Conservation (phyloP, 2,888 invertebrate species). For the Onchidella celtica region DNA sequence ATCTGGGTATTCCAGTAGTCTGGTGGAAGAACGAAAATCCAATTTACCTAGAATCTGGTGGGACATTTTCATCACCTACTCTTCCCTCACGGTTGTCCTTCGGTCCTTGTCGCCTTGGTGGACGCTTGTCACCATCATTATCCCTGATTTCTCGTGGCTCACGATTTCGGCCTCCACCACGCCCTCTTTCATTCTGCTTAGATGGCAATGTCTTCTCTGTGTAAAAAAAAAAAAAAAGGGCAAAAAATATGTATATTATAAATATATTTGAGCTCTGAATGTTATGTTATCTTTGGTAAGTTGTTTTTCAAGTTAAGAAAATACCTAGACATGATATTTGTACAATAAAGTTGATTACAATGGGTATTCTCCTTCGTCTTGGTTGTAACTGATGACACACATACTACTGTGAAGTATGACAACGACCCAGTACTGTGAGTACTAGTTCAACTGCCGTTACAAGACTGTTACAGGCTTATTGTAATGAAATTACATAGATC, state of each 20-base stretch:
- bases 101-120: conserved; percentile 57
- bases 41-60: conserved; percentile 56
- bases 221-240: background rate
- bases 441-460: too few species aligned
- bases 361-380: too few species aligned
- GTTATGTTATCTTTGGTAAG: background rate
- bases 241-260: background rate
- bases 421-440: too few species aligned
- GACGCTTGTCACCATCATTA: conserved; percentile 61
- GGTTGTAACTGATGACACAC: too few species aligned
- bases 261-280: background rate
- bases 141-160: conserved; percentile 48
- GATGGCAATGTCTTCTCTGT: conserved; percentile 40
- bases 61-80: conserved; percentile 63
- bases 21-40: too few species aligned
- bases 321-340: too few species aligned
- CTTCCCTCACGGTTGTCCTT: conserved; percentile 45
- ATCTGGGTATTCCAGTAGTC: too few species aligned
- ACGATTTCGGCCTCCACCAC: conserved; percentile 32
- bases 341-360: too few species aligned
- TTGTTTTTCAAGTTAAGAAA: too few species aligned
- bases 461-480: too few species aligned
- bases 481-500: too few species aligned
- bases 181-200: conserved; percentile 36
- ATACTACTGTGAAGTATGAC: too few species aligned